Evolutionary conservation across 2,797 vertebrate genomes (phyloP), one percentile per base, ranked within the genome.

Genomic region (Falco biarmicus): DNA sequence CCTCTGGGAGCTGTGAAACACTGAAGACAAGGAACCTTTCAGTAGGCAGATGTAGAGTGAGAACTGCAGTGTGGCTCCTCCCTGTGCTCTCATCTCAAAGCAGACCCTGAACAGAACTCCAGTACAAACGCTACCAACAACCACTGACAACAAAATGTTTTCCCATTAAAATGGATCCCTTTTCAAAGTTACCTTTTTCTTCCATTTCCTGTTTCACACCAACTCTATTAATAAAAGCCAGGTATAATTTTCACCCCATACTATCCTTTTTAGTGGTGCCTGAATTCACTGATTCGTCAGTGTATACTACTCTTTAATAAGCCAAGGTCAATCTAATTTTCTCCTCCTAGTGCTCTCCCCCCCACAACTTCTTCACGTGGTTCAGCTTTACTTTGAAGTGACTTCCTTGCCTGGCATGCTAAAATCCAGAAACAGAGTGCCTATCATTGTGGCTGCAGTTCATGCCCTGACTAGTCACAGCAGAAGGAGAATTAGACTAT

Each of bases 381-480:
- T 96, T 94, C 93, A 95, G 87, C 78, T 95, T 95, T 94, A 41
- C 94, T 95, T 96, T 96, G 89, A 95, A 96, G 68, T 89, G 37
- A 91, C 93, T 95, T 95, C 90, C 95, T 95, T 89, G 90, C 90
- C 75, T 91, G 81, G 86, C 88, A 96, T 92, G 65, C 65, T 87
- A 54, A 96, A 95, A 95, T 81, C 73, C 75, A 95, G 89, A 89
- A 95, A 93, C 57, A 87, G 74, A 90, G 75, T 80, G 56, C 84
- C 78, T 96, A 79, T 77, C 90, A 77, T 85, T 95, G 89, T 68
- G 53, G 70, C 64, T 87, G 59, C 63, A 92, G 94, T 95, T 96
- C 94, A 93, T 92, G 93, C 84, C 93, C 93, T 83, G 81, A 94
- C 93, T 96, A 95, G 96, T 90, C 89, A 69, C 61, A 90, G 90